Percentiles rank a stretch among this genome's conserved stretches.
Evolutionary conservation across 2,888 invertebrate genomes (phyloP).

Genomic region (Agriotes lineatus): DNA sequence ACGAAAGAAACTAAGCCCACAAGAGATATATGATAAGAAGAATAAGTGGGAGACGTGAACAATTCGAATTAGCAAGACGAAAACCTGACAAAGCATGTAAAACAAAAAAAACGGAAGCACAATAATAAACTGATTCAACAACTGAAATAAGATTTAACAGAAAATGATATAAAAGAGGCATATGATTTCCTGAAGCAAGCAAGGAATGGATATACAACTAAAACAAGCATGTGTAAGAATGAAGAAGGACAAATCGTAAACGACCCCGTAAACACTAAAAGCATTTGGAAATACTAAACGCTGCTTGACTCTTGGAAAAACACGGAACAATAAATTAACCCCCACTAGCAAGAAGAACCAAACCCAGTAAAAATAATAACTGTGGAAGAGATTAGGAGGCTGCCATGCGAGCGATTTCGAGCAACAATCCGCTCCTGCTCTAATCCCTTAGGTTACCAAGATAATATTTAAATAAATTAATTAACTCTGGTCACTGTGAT

Average conservation of each 20-base stretch:
- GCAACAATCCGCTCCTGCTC: no score
- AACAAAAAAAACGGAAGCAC: no score
- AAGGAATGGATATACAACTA: not conserved
- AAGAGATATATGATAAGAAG: no score
- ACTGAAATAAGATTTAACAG: not conserved
- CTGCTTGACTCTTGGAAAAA: not conserved
- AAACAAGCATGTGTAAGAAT: not conserved
- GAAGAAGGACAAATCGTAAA: not conserved
- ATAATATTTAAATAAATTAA: no score
- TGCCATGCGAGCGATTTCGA: no score
- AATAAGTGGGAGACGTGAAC: no score
- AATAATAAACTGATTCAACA: no score
- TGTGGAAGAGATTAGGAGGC: not conserved
- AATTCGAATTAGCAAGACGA: no score
- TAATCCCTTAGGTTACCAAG: no score
- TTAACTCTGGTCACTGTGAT: no score
- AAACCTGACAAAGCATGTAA: no score
- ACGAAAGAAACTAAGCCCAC: no score
- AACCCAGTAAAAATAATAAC: not conserved
- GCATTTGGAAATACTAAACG: not conserved
- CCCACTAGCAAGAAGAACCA: not conserved
- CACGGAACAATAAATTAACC: not conserved
- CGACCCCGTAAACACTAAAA: not conserved
- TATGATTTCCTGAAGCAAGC: not conserved
- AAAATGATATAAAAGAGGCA: not conserved